Evolutionary conservation across 2,113 vertebrate genomes (phyloP), one percentile per base, ranked within the genome.

Genomic region (Amia ocellicauda): DNA sequence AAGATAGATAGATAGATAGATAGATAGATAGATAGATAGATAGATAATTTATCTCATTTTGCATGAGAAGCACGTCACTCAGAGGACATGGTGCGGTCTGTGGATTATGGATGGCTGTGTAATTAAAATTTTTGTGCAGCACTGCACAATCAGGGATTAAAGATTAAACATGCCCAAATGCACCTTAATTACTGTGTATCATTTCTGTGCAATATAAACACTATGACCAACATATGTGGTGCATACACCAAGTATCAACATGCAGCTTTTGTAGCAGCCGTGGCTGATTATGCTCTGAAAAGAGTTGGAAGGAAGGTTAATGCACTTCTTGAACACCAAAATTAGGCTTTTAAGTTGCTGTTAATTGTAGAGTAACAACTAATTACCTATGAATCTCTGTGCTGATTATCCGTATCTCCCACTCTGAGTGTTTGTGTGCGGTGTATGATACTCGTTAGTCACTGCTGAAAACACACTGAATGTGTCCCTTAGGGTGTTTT

Each of bases 331-430:
- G 52, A 14, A 24, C 5, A 7, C 31, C 31, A 36, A 36, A 36
- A 36, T 36, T 36, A 36, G 31, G 31, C 31, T 84, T 81, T 80
- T 27, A n/a, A 56, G 60, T 50, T 73, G 70, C 65, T 80, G 85
- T 74, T 84, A 82, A 85, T 82, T 81, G 80, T 77, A 70, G 55
- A 67, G 68, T 67, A 73, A 79, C 64, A 43, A 58, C 65, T 79
- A 82, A 81, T 80, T 75, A 72, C 66, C 58, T 24, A 68, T 58
- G 64, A 78, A 77, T 64, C 62, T 52, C 51, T 69, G 61, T 60
- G 68, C 11, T 72, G 76, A 75, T 72, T 66, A 74, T 75, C 58
- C 22, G 76, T 76, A 64, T 42, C 69, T 66, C 71, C 57, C 75
- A 74, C 73, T 74, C 70, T 26, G 58, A 63, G 16, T 53, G 51